Evolutionary conservation across 2,113 vertebrate species (phyloP), one percentile per base, ranked within the genome.

Genomic region (Tachuris rubrigastra): DNA sequence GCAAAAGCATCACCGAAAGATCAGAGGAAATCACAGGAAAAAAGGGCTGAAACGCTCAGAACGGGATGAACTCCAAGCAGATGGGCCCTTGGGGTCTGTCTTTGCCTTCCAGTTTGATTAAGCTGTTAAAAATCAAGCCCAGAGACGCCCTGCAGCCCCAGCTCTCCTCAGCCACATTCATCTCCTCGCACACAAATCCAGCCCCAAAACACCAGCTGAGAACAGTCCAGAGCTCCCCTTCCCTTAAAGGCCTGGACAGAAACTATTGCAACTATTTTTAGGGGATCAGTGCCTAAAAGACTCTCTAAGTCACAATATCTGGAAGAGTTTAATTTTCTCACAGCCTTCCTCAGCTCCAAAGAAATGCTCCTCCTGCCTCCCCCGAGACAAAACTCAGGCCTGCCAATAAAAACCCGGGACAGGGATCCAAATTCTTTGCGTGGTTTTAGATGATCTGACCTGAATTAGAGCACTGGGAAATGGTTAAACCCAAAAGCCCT

Each of bases 51-150:
- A 53, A 33, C 2, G 21, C 52, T 75, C 31, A 14, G 59, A 42
- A 46, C 1, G 52, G 87, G 87, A 9, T 49, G 81, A 68, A 30
- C 73, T 50, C 22, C 7, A 47, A 80, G 42, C 37, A 56, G 59
- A 58, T 5, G 13, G 59, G 47, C 85, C 81, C 80, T 39, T 3
- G 44, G 63, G 81, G 85, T 80, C 73, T 33, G 5, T 14, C 73
- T 55, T 59, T 47, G 82, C 85, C 74, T 85, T 69, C 73, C 85
- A 52, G 78, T 68, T 59, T 31, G 81, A 81, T 89, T 21, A 73
- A 81, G 53, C 53, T 82, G 60, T 56, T 69, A 63, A 65, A 82
- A 81, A 85, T 33, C 59, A 77, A 87, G 25, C 5, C 2, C 78
- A 66, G 91, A 14, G 42, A 46, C 27, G 50, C 72, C 85, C 85